phyloP scores from a whole-genome alignment of 2,888 invertebrate genomes.

The Dynastes hyllus region DNA sequence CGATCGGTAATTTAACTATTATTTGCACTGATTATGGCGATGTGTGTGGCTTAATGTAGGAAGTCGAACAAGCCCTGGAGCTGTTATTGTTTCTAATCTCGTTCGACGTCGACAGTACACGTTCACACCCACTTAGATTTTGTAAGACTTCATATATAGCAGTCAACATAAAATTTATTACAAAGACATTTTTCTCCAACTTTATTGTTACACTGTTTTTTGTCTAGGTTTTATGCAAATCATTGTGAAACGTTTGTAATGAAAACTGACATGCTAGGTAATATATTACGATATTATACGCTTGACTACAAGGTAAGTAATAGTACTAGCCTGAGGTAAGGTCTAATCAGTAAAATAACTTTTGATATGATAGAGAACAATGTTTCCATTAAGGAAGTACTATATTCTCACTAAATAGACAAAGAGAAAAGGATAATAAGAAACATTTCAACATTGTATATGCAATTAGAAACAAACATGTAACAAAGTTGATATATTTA shows the following conservation, averaged over 20 bases:
- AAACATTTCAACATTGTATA: too few species aligned
- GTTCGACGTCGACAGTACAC: conserved; percentile 6
- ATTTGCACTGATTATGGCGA: conserved; percentile 10
- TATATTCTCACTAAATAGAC: not conserved
- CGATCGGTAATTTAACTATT: conserved; percentile 25
- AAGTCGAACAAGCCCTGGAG: conserved; percentile 3
- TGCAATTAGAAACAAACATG: too few species aligned
- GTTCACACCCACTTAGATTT: conserved; percentile 37
- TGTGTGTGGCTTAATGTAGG: conserved; percentile 35
- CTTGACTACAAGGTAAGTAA: not conserved
- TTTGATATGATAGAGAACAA: too few species aligned
- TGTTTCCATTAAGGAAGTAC: too few species aligned
- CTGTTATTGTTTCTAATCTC: conserved; percentile 40
- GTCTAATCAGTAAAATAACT: too few species aligned
- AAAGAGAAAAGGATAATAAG: too few species aligned
- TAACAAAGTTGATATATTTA: too few species aligned
- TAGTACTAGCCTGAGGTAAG: too few species aligned
- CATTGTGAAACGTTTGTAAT: not conserved
- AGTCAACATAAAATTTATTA: conserved; percentile 15
- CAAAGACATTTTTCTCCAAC: conserved; percentile 1
- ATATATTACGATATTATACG: not conserved
- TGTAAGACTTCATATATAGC: not conserved
- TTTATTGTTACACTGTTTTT: conserved; percentile 25
- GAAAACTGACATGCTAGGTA: not conserved
- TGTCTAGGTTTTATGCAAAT: conserved; percentile 36